A percentile compares a stretch with the other conserved stretches of the same genome.
These are phyloP conservation scores for Drosophila seclusa DNA, from an alignment of 2,888 invertebrate species.

Conservation along the genomic window DNA sequence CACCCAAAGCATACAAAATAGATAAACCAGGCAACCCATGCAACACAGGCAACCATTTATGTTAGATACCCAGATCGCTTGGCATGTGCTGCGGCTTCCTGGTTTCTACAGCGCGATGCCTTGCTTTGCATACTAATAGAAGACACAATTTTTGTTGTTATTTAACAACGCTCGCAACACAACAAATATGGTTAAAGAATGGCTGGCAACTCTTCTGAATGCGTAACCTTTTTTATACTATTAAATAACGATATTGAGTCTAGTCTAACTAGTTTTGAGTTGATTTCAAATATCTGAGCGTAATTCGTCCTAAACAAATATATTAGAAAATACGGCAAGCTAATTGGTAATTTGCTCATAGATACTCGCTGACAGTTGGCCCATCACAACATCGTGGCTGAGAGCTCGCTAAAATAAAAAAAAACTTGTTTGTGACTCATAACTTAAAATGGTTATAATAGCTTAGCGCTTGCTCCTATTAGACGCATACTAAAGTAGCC, in stretches of 20 bases:
- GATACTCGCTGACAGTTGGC: constrained; percentile 25
- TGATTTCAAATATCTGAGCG: constrained; percentile 32
- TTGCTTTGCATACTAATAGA: constrained; percentile 71
- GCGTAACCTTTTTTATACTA: constrained; percentile 8
- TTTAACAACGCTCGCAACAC: constrained; percentile 52
- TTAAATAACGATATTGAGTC: constrained; percentile 44
- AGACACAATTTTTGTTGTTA: constrained; percentile 54
- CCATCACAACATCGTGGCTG: constrained; percentile 19
- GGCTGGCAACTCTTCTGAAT: constrained; percentile 13
- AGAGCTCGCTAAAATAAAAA: constrained; percentile 30
- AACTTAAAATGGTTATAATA: constrained; percentile 3
- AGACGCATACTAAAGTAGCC: neutral
- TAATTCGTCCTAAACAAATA: constrained; percentile 41
- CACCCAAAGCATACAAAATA: constrained; percentile 59
- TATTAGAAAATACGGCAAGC: constrained; percentile 44
- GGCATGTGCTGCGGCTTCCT: constrained; percentile 67
- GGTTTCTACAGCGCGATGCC: constrained; percentile 41
- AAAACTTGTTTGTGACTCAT: constrained; percentile 70
- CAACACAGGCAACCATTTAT: neutral
- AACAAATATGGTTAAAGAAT: constrained; percentile 40
- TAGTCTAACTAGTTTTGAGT: constrained; percentile 69
- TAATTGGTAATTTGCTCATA: constrained; percentile 56
- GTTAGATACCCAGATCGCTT: constrained; percentile 24
- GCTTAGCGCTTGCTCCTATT: constrained; percentile 6
- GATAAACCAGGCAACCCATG: neutral